Base-by-base conservation (phyloP, 2,113 vertebrate genomes). In the Zapus hudsonius region DNA sequence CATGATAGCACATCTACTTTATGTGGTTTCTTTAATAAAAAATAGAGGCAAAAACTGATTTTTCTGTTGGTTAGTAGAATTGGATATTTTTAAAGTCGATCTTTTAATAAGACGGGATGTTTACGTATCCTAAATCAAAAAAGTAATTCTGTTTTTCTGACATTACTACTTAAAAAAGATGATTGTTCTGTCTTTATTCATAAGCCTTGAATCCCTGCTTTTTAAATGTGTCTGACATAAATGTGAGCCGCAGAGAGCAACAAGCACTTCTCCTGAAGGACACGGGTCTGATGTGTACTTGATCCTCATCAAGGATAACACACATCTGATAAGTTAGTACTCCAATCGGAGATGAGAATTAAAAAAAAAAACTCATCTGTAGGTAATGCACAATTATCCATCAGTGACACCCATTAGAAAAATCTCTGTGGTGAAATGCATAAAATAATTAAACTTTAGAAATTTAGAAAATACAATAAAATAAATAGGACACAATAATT, bases 71-170 rank as follows among this genome's bases (percentile, higher is more conserved):
- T 93, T 92, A 52, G 52, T 38, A 82, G 61, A 90, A 38, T n/a
- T 67, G 44, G 23, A 23, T 66, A 66, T 42, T 96, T 80, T 93
- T 57, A 67, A 94, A 94, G 94, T 44, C 76, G 73, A 7, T 64
- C 57, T 87, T 95, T 88, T 33, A 78, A 57, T 59, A 85, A 40
- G 40, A 93, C 6, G 25, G 25, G 23, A 22, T 33, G 59, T 92
- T 96, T 96, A 27, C 19, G 36, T 85, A 74, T 29, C 25, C 31
- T 63, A 95, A 96, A 89, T 87, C 79, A 96, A 96, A 95, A 86
- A 97, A 92, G 16, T 29, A 93, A 89, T 66, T 80, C 61, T 95
- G 74, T 22, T 78, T 61, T 94, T 92, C 80, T 93, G 70, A 82
- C 33, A 55, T 83, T 59, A 89, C 9, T 95, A n/a, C 52, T 87